Conservation (phyloP, 1,140 invertebrate species). For the Papilio aristodemus region DNA sequence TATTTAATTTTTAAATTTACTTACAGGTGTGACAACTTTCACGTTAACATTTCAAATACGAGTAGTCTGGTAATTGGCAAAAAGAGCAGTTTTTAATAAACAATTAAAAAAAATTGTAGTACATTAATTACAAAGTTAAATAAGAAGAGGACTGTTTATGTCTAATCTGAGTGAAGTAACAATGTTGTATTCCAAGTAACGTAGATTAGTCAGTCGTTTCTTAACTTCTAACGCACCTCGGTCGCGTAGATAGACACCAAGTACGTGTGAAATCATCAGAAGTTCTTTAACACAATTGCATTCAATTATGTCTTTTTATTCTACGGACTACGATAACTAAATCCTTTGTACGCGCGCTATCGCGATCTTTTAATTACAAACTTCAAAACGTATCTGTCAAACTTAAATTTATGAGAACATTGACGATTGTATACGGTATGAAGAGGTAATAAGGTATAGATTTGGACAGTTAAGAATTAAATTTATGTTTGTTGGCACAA, state of each 20-base stretch:
- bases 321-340: conserved; percentile 48
- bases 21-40: no score
- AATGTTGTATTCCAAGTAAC: neutral
- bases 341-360: conserved; percentile 57
- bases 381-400: conserved; percentile 3
- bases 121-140: neutral
- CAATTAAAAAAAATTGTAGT: neutral
- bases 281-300: conserved; percentile 47
- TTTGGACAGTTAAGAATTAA: conserved; percentile 17
- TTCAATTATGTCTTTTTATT: conserved; percentile 54
- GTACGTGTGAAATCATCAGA: conserved; percentile 52
- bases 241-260: conserved; percentile 30
- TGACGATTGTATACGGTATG: conserved; percentile 6
- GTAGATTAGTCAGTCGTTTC: conserved; percentile 9
- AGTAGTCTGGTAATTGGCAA: no score
- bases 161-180: neutral
- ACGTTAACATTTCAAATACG: no score
- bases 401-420: conserved; percentile 2
- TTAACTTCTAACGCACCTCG: neutral
- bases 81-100: no score
- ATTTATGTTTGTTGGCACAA: conserved; percentile 37
- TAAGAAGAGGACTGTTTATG: neutral
- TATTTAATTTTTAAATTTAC: no score
- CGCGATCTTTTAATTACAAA: conserved; percentile 41
- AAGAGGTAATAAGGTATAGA: conserved; percentile 22